These are phyloP conservation scores for Meandrusa payeni DNA, from an alignment of 2,888 invertebrate species.

Conservation along the genomic window DNA sequence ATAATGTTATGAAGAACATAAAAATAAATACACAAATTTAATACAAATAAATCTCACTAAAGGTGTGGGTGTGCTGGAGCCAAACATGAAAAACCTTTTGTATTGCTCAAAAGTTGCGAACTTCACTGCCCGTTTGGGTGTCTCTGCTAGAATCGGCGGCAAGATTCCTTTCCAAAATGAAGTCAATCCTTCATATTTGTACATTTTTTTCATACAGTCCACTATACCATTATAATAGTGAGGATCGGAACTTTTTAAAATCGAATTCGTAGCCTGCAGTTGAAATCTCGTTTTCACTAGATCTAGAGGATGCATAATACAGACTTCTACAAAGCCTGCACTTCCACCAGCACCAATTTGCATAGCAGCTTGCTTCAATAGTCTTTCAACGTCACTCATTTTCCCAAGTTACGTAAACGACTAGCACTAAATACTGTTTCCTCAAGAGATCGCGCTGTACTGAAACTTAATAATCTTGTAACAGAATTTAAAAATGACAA, in stretches of 20 bases:
- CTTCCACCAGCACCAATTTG: constrained; percentile 94
- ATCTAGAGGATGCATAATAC: constrained; percentile 97
- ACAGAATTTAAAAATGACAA: constrained; percentile 33
- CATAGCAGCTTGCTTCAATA: constrained; percentile 86
- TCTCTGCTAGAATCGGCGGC: constrained; percentile 96
- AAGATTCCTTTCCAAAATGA: constrained; percentile 97
- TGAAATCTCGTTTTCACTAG: constrained; percentile 91
- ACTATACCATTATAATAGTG: constrained; percentile 88
- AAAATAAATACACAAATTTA: constrained; percentile 22
- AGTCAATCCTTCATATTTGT: constrained; percentile 88
- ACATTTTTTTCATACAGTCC: constrained; percentile 95
- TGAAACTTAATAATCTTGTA: constrained; percentile 13
- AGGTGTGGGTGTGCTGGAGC: constrained; percentile 87
- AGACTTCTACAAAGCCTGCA: constrained; percentile 96
- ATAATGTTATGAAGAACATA: constrained; percentile 1
- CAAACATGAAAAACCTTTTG: constrained; percentile 91
- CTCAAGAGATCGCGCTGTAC: constrained; percentile 12
- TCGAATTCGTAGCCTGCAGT: constrained; percentile 51
- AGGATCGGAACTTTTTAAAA: constrained; percentile 62
- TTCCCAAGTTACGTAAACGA: constrained; percentile 28
- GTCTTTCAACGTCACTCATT: constrained; percentile 64
- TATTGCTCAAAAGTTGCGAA: constrained; percentile 97
- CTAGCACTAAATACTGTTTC: constrained; percentile 23
- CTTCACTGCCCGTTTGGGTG: constrained; percentile 96
- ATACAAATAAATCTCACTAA: constrained; percentile 77